Evolutionary conservation across 2,888 invertebrate genomes (phyloP).

Genomic region (Junonia oenone): DNA sequence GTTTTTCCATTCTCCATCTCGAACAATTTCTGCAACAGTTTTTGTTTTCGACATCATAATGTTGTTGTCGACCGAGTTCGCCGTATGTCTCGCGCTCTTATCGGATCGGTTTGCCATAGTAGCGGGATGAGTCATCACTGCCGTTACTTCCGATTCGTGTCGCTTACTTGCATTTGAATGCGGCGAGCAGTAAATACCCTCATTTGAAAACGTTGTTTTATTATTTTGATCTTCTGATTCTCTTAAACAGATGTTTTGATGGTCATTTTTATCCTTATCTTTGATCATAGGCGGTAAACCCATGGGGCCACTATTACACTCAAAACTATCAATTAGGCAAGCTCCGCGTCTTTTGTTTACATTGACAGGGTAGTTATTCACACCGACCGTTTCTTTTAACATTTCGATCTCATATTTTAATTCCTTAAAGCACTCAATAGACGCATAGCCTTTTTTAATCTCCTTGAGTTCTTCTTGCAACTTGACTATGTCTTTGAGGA

Average conservation of each 20-base stretch:
- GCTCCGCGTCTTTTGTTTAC: slow-evolving; percentile 23
- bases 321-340: slow-evolving; percentile 21
- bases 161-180: neutral
- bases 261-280: slow-evolving; percentile 2
- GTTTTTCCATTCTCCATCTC: slow-evolving; percentile 11
- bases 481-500: slow-evolving; percentile 19
- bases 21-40: slow-evolving; percentile 5
- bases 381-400: slow-evolving; percentile 5
- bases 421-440: slow-evolving; percentile 7
- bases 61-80: neutral
- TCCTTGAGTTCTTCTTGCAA: slow-evolving; percentile 11
- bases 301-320: slow-evolving; percentile 27
- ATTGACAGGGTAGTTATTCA: slow-evolving; percentile 5
- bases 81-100: slow-evolving; percentile 11
- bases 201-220: neutral
- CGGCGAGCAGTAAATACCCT: neutral
- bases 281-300: slow-evolving; percentile 7
- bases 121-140: slow-evolving; percentile 4
- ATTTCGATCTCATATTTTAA: slow-evolving; percentile 10
- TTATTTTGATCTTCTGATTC: neutral
- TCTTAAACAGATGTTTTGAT: neutral
- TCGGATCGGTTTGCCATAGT: neutral
- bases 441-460: slow-evolving; percentile 15
- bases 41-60: neutral
- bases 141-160: neutral